These are phyloP conservation scores for Ylistrum balloti DNA, from an alignment of 1,140 invertebrate species.

Conservation along the genomic window DNA sequence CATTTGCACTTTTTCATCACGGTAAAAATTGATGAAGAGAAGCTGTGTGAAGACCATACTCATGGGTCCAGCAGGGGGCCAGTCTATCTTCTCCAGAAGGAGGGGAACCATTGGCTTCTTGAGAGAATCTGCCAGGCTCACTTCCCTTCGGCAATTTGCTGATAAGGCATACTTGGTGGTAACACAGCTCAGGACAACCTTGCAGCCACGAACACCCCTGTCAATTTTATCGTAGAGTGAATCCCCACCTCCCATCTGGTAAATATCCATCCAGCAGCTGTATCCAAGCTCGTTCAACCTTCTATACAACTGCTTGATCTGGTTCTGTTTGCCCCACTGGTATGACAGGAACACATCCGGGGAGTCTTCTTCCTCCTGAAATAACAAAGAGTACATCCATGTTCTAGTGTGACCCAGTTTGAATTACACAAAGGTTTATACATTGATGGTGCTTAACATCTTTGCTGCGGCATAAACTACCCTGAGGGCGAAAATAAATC, in stretches of 20 bases:
- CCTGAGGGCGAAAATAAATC: too few relatives aligned
- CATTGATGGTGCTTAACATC: too few relatives aligned
- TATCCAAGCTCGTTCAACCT: slow-evolving; percentile 71
- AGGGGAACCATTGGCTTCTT: slow-evolving; percentile 79
- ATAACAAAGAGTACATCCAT: neutral
- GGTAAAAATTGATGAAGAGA: slow-evolving; percentile 73
- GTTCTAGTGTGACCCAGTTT: too few relatives aligned
- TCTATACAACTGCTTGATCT: slow-evolving; percentile 74
- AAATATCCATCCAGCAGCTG: slow-evolving; percentile 80
- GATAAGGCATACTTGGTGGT: slow-evolving; percentile 80
- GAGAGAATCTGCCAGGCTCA: slow-evolving; percentile 76
- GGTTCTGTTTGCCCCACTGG: slow-evolving; percentile 79
- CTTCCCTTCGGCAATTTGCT: slow-evolving; percentile 77
- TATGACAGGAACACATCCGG: slow-evolving; percentile 79
- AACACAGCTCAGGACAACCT: slow-evolving; percentile 76
- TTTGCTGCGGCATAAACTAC: too few relatives aligned
- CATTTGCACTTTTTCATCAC: slow-evolving; percentile 63
- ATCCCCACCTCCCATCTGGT: slow-evolving; percentile 81
- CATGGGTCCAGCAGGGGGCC: slow-evolving; percentile 80
- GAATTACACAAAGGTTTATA: too few relatives aligned
- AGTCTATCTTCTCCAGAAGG: slow-evolving; percentile 74
- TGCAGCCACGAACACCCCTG: slow-evolving; percentile 74
- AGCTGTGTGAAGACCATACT: slow-evolving; percentile 77
- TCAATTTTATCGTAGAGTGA: slow-evolving; percentile 81
- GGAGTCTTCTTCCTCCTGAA: slow-evolving; percentile 49